phyloP scores from a whole-genome alignment of 23 tunicate genomes.

The Styela clava region DNA sequence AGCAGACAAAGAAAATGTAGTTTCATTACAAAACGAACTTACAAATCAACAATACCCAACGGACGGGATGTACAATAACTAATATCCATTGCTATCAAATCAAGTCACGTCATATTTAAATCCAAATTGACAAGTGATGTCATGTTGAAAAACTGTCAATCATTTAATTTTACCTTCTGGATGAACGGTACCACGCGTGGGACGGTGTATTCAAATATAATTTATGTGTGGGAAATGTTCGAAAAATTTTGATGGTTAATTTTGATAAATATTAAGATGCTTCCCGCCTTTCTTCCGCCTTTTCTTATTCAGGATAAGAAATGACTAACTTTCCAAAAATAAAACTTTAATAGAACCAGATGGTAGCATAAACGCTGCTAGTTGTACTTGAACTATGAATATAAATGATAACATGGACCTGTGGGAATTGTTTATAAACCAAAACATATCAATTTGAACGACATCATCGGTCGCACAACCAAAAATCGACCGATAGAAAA shows the following conservation, averaged over 20 bases:
- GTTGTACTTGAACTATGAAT: not conserved
- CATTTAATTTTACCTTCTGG: no score
- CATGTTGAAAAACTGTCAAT: not conserved
- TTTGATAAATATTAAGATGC: no score
- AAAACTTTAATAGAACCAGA: not conserved
- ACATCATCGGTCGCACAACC: no score
- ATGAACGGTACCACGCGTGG: no score
- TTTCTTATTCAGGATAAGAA: not conserved
- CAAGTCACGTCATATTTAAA: not conserved
- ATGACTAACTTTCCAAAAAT: not conserved
- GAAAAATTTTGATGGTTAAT: no score
- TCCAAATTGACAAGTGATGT: not conserved
- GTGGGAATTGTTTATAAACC: not conserved
- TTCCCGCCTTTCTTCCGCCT: not conserved
- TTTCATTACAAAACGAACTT: not conserved
- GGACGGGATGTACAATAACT: not conserved
- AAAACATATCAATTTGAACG: no score
- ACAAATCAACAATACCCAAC: not conserved
- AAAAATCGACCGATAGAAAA: no score
- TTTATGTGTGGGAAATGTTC: no score
- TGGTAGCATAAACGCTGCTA: not conserved
- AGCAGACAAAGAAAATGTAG: not conserved
- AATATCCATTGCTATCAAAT: not conserved
- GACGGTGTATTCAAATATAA: no score
- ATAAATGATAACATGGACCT: not conserved